These are phyloP conservation scores for Trilocha varians DNA, from an alignment of 2,888 invertebrate species.

Conservation along the genomic window DNA sequence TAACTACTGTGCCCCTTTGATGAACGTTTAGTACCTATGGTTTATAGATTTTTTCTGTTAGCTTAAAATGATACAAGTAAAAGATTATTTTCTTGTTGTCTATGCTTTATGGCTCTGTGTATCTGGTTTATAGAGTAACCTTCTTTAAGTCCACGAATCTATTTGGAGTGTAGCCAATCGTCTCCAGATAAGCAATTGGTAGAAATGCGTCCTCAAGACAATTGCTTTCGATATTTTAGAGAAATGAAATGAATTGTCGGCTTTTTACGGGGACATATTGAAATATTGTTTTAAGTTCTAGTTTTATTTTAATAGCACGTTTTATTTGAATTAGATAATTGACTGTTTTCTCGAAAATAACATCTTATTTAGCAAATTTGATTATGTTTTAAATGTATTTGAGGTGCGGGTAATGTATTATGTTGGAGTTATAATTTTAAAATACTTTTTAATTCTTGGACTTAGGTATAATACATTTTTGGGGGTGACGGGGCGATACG, in stretches of 20 bases:
- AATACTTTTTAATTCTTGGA: not conserved
- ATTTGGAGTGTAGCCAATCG: slow-evolving; percentile 44
- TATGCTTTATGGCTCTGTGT: slow-evolving; percentile 4
- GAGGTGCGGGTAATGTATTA: too few relatives aligned
- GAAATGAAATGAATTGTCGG: slow-evolving; percentile 25
- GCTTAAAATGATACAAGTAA: not conserved
- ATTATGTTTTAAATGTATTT: too few relatives aligned
- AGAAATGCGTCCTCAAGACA: slow-evolving; percentile 32
- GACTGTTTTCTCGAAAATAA: too few relatives aligned
- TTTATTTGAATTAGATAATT: too few relatives aligned
- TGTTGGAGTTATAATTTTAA: not conserved
- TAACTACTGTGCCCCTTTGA: too few relatives aligned
- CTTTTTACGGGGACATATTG: too few relatives aligned
- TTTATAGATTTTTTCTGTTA: not conserved
- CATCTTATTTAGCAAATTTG: too few relatives aligned
- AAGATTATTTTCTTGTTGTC: not conserved
- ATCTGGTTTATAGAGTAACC: slow-evolving; percentile 20
- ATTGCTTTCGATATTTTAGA: slow-evolving; percentile 35
- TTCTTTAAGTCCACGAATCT: slow-evolving; percentile 29
- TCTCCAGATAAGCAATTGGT: slow-evolving; percentile 41
- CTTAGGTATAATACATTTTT: too few relatives aligned
- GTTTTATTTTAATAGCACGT: too few relatives aligned
- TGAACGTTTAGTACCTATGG: too few relatives aligned
- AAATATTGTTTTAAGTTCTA: too few relatives aligned
- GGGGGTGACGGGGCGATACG: too few relatives aligned